These are phyloP conservation scores for Cisticola juncidis DNA, from an alignment of 2,113 vertebrate genomes.

Conservation along the genomic window DNA sequence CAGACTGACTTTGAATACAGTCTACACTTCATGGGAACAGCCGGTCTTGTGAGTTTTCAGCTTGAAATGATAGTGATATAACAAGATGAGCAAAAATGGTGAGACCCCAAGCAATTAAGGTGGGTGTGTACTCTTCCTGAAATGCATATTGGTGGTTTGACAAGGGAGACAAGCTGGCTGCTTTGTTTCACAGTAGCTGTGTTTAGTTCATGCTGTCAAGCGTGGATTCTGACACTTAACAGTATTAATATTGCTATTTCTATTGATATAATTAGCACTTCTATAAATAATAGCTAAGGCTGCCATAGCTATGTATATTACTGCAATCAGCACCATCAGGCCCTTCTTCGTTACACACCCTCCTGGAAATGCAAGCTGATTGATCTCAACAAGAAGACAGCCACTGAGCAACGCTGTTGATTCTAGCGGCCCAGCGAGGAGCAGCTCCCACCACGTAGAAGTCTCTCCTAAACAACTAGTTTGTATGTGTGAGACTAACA, in stretches of 20 bases:
- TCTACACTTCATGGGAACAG: conserved; percentile 14
- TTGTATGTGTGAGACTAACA: conserved; percentile 77
- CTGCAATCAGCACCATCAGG: conserved; percentile 63
- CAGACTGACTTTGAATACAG: conserved; percentile 11
- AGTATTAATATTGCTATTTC: conserved; percentile 82
- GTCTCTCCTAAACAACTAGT: conserved; percentile 73
- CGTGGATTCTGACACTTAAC: conserved; percentile 75
- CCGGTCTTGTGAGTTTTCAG: conserved; percentile 19
- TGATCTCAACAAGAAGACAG: conserved; percentile 40
- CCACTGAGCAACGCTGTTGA: conserved; percentile 18
- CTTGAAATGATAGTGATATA: conserved; percentile 46
- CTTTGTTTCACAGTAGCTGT: conserved; percentile 76
- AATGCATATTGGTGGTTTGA: conserved; percentile 73
- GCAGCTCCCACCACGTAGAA: conserved; percentile 60
- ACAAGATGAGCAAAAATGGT: conserved; percentile 60
- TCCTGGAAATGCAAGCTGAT: conserved; percentile 48
- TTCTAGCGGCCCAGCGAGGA: conserved; percentile 54
- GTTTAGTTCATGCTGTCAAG: conserved; percentile 76
- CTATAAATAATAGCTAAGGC: conserved; percentile 76
- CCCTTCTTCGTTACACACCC: conserved; percentile 42
- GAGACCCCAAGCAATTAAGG: conserved; percentile 64
- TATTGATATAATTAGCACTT: conserved; percentile 80
- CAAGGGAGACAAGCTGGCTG: conserved; percentile 74
- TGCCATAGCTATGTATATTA: conserved; percentile 72
- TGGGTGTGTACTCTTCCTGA: conserved; percentile 69